phyloP scores from a whole-genome alignment of 2,888 invertebrate genomes.

The Eristalinus sepulchralis region DNA sequence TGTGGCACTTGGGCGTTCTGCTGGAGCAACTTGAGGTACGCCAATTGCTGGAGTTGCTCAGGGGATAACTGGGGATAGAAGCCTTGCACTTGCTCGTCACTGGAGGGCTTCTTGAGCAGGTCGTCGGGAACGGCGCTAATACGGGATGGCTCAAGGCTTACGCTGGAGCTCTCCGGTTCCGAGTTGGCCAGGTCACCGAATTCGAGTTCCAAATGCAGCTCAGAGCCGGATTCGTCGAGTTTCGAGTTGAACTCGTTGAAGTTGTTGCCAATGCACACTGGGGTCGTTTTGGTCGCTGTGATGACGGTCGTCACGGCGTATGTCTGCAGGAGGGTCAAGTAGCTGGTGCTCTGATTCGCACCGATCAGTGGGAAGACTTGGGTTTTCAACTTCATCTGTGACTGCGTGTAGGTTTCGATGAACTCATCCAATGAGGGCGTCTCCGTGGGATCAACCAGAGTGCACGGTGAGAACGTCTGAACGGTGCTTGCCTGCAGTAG shows the following conservation, averaged over 20 bases:
- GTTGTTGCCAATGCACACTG: conserved; percentile 92
- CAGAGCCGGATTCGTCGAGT: conserved; percentile 93
- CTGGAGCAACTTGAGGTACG: conserved; percentile 87
- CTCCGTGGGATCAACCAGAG: conserved; percentile 88
- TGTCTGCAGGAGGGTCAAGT: conserved; percentile 92
- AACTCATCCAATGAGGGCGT: conserved; percentile 93
- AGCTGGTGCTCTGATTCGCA: conserved; percentile 87
- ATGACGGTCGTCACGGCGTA: conserved; percentile 93
- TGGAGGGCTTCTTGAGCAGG: conserved; percentile 5
- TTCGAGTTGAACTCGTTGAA: conserved; percentile 94
- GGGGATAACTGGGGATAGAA: conserved; percentile 60
- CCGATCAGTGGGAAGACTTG: conserved; percentile 92
- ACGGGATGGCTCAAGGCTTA: conserved; percentile 76
- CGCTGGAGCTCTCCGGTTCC: conserved; percentile 77
- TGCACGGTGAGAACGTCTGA: conserved; percentile 91
- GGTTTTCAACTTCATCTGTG: conserved; percentile 93
- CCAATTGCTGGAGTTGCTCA: conserved; percentile 89
- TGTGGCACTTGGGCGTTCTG: conserved; percentile 85
- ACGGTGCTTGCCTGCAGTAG: conserved; percentile 88
- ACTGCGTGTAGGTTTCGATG: conserved; percentile 95
- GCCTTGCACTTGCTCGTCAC: conserved; percentile 13
- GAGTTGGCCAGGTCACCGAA: conserved; percentile 90
- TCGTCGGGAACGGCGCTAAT: conserved; percentile 11
- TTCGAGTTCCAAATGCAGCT: conserved; percentile 91
- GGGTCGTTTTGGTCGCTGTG: conserved; percentile 94